phyloP scores from a whole-genome alignment of 2,113 vertebrate species.

The Delphinus delphis region DNA sequence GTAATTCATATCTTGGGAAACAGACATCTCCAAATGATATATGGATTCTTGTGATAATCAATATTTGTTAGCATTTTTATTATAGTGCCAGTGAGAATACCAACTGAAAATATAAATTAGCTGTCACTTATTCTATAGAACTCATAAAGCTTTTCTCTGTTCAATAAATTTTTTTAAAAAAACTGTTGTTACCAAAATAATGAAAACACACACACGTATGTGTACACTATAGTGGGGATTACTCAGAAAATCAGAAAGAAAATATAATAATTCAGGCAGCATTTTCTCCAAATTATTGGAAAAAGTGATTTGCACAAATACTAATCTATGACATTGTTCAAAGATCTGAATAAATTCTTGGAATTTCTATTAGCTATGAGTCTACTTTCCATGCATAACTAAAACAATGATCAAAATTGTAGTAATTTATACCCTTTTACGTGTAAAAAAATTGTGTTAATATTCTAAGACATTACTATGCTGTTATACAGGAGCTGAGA shows the following conservation, averaged over 20 bases:
- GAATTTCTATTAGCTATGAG: conserved; percentile 75
- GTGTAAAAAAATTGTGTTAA: conserved; percentile 60
- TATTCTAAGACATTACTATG: neutral
- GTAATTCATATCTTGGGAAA: conserved; percentile 49
- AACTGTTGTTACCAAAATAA: neutral
- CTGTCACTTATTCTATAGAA: conserved; percentile 45
- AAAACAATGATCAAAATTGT: conserved; percentile 74
- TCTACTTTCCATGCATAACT: conserved; percentile 78
- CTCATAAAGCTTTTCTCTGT: conserved; percentile 50
- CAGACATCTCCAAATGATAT: conserved; percentile 18
- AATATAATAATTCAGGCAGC: conserved; percentile 40
- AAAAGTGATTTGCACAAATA: conserved; percentile 52
- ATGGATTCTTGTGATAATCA: neutral
- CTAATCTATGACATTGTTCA: conserved; percentile 64
- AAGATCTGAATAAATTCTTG: conserved; percentile 73
- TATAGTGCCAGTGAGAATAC: conserved; percentile 45
- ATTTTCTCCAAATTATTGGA: conserved; percentile 44
- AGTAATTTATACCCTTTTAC: conserved; percentile 65
- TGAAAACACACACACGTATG: neutral
- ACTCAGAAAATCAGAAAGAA: conserved; percentile 40
- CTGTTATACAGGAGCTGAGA: neutral
- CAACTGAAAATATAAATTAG: conserved; percentile 67
- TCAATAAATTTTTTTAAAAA: conserved; percentile 12
- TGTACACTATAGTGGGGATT: neutral
- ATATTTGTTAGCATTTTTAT: conserved; percentile 58